Evolutionary conservation across 2,888 invertebrate genomes (phyloP).

Genomic region (Pollenia labialis): DNA sequence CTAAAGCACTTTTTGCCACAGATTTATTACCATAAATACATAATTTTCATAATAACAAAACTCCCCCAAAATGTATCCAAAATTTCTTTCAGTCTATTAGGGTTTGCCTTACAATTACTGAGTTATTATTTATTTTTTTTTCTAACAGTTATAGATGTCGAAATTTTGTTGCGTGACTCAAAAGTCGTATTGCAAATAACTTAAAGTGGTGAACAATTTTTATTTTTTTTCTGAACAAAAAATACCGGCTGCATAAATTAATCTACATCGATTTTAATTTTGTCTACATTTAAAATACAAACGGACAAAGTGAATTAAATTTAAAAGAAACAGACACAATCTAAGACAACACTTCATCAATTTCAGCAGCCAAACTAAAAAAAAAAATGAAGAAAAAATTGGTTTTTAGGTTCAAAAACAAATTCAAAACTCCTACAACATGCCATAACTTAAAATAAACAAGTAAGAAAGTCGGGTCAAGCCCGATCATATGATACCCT

Average conservation of each 20-base stretch:
- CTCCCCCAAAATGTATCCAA: not conserved
- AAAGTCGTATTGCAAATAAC: conserved; percentile 18
- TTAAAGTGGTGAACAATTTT: not conserved
- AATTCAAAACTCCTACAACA: conserved; percentile 68
- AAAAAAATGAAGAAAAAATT: conserved; percentile 13
- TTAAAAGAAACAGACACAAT: conserved; percentile 7
- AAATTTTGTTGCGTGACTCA: conserved; percentile 69
- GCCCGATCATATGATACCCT: no score
- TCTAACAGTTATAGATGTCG: conserved; percentile 59
- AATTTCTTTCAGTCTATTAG: conserved; percentile 21
- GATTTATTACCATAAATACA: no score
- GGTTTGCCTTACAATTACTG: conserved; percentile 33
- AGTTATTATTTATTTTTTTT: conserved; percentile 9
- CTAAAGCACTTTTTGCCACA: no score
- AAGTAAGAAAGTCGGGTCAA: no score
- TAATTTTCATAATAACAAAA: no score
- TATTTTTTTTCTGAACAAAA: conserved; percentile 5
- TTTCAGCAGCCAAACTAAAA: conserved; percentile 19
- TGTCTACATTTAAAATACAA: conserved; percentile 44
- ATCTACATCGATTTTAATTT: conserved; percentile 53
- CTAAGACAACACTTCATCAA: conserved; percentile 42
- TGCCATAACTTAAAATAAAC: conserved; percentile 60
- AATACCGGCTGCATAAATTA: conserved; percentile 55
- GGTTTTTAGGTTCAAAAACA: conserved; percentile 32
- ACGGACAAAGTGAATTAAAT: conserved; percentile 15